Evolutionary conservation across 1,140 invertebrate species (phyloP).

Genomic region (Drosophila kohkoa): DNA sequence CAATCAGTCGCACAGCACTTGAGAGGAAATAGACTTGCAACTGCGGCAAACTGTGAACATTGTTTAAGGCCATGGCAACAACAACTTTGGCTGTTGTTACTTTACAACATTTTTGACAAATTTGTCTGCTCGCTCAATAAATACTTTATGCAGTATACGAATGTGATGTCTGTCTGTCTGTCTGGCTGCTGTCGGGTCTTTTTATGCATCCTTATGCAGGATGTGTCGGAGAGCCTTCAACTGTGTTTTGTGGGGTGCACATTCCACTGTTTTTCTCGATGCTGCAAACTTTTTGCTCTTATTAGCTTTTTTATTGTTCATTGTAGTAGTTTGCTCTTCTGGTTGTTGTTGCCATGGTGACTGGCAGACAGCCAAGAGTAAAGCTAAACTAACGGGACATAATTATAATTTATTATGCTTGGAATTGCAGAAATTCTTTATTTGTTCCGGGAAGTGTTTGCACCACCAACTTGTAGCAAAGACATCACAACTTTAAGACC

Average conservation of each 20-base stretch:
- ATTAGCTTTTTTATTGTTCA: conserved; percentile 26
- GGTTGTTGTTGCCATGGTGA: conserved; percentile 18
- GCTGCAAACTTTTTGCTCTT: conserved; percentile 31
- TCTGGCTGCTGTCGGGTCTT: background rate
- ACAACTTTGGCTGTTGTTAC: background rate
- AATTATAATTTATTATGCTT: conserved; percentile 66
- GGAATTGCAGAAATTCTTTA: conserved; percentile 15
- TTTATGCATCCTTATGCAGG: background rate
- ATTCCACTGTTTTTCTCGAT: conserved; percentile 6
- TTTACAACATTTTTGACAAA: conserved; percentile 28
- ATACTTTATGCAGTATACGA: conserved; percentile 14
- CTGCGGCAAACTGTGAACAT: conserved; percentile 13
- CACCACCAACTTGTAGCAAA: conserved; percentile 2
- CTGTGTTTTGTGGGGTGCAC: conserved; percentile 4
- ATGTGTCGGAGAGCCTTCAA: conserved; percentile 18
- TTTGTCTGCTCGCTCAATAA: conserved; percentile 28
- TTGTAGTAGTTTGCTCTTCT: conserved; percentile 19
- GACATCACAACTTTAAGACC: conserved; percentile 4
- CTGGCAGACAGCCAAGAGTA: conserved; percentile 56
- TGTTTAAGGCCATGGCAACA: conserved; percentile 33
- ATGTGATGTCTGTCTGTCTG: conserved; percentile 4
- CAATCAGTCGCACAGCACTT: conserved; percentile 24
- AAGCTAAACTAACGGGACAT: conserved; percentile 56
- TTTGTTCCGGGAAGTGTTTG: conserved; percentile 4
- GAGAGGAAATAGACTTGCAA: conserved; percentile 43